These are phyloP conservation scores for Melipona quadrifasciata DNA, from an alignment of 1,140 invertebrate species.

Conservation along the genomic window DNA sequence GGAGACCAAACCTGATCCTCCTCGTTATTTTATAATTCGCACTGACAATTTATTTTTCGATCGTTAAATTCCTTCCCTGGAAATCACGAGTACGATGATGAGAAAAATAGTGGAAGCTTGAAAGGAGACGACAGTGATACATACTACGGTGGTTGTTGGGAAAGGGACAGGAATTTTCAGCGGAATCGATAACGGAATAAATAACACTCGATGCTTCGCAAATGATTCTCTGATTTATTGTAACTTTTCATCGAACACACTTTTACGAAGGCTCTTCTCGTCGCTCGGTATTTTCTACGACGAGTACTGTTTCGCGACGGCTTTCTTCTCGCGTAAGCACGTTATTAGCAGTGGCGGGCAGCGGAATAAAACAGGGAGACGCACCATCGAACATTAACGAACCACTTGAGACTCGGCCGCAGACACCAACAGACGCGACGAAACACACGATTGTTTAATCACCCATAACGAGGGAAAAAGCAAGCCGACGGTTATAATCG, in stretches of 20 bases:
- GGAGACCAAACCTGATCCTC: no score
- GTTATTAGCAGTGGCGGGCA: background rate
- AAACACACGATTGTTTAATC: conserved; percentile 52
- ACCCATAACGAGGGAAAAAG: conserved; percentile 50
- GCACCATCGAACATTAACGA: conserved; percentile 11
- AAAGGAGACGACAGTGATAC: background rate
- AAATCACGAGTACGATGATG: background rate
- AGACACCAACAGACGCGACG: conserved; percentile 8
- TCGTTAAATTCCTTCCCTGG: background rate
- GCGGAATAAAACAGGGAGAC: background rate
- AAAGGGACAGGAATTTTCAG: background rate
- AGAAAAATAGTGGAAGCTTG: no score
- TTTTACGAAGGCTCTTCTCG: background rate
- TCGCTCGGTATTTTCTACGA: background rate
- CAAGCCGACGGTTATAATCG: conserved; percentile 42
- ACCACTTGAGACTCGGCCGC: conserved; percentile 31
- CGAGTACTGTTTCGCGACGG: background rate
- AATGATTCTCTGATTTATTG: conserved; percentile 2
- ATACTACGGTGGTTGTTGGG: no score
- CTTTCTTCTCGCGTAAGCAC: background rate
- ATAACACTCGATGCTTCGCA: background rate
- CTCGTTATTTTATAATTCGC: no score
- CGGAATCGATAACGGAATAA: background rate
- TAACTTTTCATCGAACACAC: no score
- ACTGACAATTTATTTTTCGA: background rate